These are phyloP conservation scores for Halisarca cf. caerulea DNA, from an alignment of 37 sponge, comb jelly and placozoan species.

Conservation along the genomic window DNA sequence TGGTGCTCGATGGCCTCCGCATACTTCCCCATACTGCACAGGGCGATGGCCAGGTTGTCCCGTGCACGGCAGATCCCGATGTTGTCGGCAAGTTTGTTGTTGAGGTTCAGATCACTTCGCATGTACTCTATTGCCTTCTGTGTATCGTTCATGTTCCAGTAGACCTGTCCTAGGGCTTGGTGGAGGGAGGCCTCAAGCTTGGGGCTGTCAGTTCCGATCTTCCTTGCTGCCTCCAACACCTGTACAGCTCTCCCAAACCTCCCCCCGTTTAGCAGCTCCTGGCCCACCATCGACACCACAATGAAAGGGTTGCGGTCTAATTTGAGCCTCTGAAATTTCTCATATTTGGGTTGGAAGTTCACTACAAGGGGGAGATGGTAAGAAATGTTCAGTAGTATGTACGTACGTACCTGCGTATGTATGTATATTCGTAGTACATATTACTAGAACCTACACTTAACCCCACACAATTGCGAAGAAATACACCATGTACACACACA, in stretches of 20 bases:
- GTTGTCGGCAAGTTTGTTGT: slow-evolving; percentile 67
- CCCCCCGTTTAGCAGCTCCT: slow-evolving; percentile 79
- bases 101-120: slow-evolving; percentile 74
- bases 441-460: no score
- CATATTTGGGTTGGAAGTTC: slow-evolving; percentile 74
- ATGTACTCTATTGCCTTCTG: slow-evolving; percentile 81
- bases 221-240: slow-evolving; percentile 81
- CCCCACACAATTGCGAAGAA: no score
- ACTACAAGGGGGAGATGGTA: slow-evolving; percentile 26
- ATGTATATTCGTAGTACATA: neutral
- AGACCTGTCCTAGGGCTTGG: slow-evolving; percentile 86
- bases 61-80: slow-evolving; percentile 66
- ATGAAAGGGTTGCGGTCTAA: slow-evolving; percentile 88
- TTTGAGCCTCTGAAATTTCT: slow-evolving; percentile 76
- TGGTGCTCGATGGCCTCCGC: slow-evolving; percentile 72
- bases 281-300: slow-evolving; percentile 83
- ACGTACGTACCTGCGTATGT: neutral
- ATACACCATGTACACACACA: no score
- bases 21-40: slow-evolving; percentile 57
- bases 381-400: neutral
- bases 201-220: slow-evolving; percentile 89
- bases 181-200: slow-evolving; percentile 87
- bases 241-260: slow-evolving; percentile 55
- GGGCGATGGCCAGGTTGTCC: slow-evolving; percentile 78
- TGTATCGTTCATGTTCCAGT: slow-evolving; percentile 81